Evolutionary conservation across 2,113 vertebrate genomes (phyloP).

Genomic region (Entomyzon cyanotis): DNA sequence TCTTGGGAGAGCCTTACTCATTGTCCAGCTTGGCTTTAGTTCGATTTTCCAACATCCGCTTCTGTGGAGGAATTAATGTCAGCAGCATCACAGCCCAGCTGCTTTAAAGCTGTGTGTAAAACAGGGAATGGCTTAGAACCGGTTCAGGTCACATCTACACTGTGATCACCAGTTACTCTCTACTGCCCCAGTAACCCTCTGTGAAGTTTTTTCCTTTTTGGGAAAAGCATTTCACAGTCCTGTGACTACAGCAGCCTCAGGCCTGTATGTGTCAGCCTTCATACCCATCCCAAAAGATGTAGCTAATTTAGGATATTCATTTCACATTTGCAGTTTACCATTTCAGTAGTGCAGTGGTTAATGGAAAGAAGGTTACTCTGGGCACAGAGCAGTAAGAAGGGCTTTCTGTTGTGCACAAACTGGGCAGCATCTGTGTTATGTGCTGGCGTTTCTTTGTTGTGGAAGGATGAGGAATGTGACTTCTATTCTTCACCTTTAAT

Average conservation of each 20-base stretch:
- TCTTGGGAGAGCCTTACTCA: background rate
- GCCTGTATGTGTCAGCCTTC: accelerated
- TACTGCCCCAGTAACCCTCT: background rate
- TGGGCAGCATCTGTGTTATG: background rate
- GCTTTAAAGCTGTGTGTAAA: background rate
- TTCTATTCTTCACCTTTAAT: background rate
- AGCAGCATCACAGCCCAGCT: background rate
- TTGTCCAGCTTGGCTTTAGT: background rate
- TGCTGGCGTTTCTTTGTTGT: background rate
- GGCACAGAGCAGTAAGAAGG: background rate
- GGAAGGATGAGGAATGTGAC: background rate
- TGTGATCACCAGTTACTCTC: background rate
- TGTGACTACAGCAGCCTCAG: background rate
- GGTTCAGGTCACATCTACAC: background rate
- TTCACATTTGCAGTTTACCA: background rate
- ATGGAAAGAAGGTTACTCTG: background rate
- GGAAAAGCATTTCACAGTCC: background rate
- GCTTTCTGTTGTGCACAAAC: background rate
- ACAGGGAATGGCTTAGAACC: background rate
- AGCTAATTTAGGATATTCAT: background rate
- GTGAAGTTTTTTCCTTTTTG: background rate
- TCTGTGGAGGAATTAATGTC: background rate
- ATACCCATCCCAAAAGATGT: background rate
- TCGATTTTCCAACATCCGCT: accelerated
- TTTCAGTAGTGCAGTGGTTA: background rate